Evolutionary conservation across 2,113 vertebrate species (phyloP).

Genomic region (Plestiodon gilberti): DNA sequence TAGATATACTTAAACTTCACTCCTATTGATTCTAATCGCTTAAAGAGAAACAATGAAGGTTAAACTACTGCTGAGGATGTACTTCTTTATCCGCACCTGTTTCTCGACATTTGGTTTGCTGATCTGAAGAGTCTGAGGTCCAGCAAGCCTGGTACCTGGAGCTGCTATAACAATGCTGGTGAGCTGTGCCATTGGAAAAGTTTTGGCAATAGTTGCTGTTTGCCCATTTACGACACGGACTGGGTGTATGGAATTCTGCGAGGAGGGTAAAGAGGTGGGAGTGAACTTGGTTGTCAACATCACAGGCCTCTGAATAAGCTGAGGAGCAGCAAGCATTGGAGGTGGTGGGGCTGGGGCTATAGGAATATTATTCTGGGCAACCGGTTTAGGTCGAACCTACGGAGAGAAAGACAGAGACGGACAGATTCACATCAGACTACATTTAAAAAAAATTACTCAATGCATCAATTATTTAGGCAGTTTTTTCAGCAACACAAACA

Average conservation of each 20-base stretch:
- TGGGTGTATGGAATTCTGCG: slow-evolving; percentile 94
- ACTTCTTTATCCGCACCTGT: slow-evolving; percentile 80
- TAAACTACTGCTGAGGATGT: neutral
- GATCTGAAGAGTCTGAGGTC: slow-evolving; percentile 92
- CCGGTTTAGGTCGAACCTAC: slow-evolving; percentile 92
- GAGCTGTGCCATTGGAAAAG: slow-evolving; percentile 87
- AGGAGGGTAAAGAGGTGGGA: slow-evolving; percentile 84
- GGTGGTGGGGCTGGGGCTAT: slow-evolving; percentile 96
- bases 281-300: slow-evolving; percentile 95
- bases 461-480: neutral
- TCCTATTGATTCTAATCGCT: neutral
- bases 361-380: slow-evolving; percentile 91
- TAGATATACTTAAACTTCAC: neutral
- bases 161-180: slow-evolving; percentile 96
- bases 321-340: slow-evolving; percentile 96
- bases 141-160: slow-evolving; percentile 81
- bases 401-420: neutral
- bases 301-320: slow-evolving; percentile 93
- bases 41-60: neutral
- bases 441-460: slow-evolving; percentile 18
- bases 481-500: neutral
- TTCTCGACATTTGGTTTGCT: slow-evolving; percentile 91
- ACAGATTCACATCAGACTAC: neutral
- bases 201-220: slow-evolving; percentile 87
- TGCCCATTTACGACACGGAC: slow-evolving; percentile 97